Base-by-base conservation (phyloP, 1,140 invertebrate species). In the Monomorium pharaonis region DNA sequence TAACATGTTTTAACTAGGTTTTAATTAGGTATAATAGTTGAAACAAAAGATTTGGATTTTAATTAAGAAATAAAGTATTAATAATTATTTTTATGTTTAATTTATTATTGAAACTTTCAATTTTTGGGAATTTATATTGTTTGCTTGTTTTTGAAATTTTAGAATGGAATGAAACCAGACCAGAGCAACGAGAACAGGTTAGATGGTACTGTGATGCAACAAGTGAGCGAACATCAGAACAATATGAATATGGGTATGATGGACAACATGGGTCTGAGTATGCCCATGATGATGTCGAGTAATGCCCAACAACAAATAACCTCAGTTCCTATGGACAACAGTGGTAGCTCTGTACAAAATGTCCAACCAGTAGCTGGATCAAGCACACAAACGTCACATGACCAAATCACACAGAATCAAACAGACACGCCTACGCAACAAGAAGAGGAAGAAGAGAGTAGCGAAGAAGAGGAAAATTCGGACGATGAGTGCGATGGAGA, bases 401-500 rank as follows among this genome's bases (percentile, higher is more conserved):
- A 93, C 70, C 93, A 94, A 92, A 92, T 94, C 60, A 49, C 88
- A 27, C 91, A 94, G 86, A 93, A 90, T 88, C 93, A 93, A 89
- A 85, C 90, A 5, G 92, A 89, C 10, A 85, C 92, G 72, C 37
- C 90, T 21, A 89, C 88, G 21, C 92, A 93, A 51, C 92, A 94
- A 62, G 94, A 93, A 18, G 94, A 94, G 0, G 94, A 94, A 7
- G 93, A 94, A 0, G 94, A 95, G 5, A 92, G 92, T 63, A 94
- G 90, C 10, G 95, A 95, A 6, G 94, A 94, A 9, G 94, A 94
- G 3, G 94, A 95, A 0, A 95, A 95, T 33, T 94, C 93, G 2
- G 95, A 95, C 7, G 95, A 95, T 47, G 95, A 95, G 16, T 94
- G 93, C 27, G 95, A 95, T 70, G 94, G 91, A 56, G 94, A 94